A percentile compares a stretch with the other conserved stretches of the same genome.
phyloP scores from a whole-genome alignment of 2,797 vertebrate species.

The Halcyon smyrnensis region DNA sequence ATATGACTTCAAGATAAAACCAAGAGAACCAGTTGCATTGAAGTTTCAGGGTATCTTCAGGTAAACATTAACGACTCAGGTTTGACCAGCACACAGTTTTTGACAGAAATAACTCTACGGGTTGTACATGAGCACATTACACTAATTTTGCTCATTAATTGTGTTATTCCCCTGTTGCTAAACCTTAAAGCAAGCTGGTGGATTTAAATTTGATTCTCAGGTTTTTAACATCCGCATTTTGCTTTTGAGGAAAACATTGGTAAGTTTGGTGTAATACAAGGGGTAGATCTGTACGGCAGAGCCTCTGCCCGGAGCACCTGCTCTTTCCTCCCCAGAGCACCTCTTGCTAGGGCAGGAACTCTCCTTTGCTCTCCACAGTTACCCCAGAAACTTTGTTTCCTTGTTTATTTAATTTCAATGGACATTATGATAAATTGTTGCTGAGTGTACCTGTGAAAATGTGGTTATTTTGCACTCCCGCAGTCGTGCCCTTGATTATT shows the following conservation, averaged over 20 bases:
- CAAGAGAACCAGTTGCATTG: not conserved
- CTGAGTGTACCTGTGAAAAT: not conserved
- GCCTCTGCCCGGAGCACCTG: not conserved
- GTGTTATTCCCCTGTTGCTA: fast-evolving
- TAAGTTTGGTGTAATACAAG: not conserved
- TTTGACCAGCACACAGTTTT: not conserved
- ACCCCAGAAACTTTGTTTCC: not conserved
- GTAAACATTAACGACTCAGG: not conserved
- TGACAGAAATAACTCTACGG: not conserved
- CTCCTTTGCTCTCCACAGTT: not conserved
- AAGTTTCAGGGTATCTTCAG: not conserved
- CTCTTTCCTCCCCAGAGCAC: not conserved
- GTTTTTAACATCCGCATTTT: not conserved
- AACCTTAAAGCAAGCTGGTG: not conserved
- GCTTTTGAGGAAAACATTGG: not conserved
- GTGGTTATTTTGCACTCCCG: not conserved
- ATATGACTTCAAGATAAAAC: not conserved
- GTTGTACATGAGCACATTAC: not conserved
- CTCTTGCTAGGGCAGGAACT: not conserved
- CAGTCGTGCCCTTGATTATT: not conserved
- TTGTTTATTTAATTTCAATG: not conserved
- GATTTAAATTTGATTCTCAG: not conserved
- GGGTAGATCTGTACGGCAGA: not conserved
- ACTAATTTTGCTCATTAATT: not conserved
- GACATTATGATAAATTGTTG: not conserved